These are phyloP conservation scores for Tinea trinotella DNA, from an alignment of 2,888 invertebrate species.

Conservation along the genomic window DNA sequence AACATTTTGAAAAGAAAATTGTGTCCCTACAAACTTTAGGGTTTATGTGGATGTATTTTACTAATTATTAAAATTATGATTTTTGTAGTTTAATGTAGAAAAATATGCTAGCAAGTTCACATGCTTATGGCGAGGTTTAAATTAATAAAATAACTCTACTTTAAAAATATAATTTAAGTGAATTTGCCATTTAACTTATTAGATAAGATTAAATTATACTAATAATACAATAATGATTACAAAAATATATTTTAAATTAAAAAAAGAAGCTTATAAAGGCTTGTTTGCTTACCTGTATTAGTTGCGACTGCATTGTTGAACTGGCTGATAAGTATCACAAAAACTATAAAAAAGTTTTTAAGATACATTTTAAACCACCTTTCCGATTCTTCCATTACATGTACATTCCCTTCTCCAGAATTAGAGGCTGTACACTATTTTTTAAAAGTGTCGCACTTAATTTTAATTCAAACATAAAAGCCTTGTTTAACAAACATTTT, in stretches of 20 bases:
- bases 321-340: slow-evolving; percentile 34
- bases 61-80: no score
- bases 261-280: not conserved
- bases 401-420: not conserved
- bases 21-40: no score
- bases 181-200: no score
- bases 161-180: no score
- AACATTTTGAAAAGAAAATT: no score
- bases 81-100: no score
- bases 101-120: no score
- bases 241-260: not conserved
- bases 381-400: slow-evolving; percentile 63
- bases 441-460: not conserved
- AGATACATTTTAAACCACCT: slow-evolving; percentile 55
- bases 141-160: no score
- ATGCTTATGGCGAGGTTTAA: no score
- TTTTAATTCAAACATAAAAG: not conserved
- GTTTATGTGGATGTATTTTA: no score
- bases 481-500: not conserved
- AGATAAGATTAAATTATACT: no score
- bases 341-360: slow-evolving; percentile 35
- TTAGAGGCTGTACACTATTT: not conserved
- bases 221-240: not conserved
- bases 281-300: slow-evolving; percentile 41
- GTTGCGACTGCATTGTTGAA: slow-evolving; percentile 37